Evolutionary conservation across 1,140 invertebrate species (phyloP).

Genomic region (Nebria ingens): DNA sequence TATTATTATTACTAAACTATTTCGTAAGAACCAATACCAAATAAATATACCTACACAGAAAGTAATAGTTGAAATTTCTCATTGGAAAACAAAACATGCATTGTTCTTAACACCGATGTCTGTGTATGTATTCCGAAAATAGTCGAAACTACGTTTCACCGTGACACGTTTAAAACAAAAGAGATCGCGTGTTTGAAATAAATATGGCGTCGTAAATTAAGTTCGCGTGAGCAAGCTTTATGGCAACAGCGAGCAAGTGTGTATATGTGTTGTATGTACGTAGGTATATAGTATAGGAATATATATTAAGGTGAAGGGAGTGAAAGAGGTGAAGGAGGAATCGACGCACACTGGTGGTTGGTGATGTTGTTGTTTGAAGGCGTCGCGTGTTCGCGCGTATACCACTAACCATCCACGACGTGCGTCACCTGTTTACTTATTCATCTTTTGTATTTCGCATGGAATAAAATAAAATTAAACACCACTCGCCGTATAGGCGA

Average conservation of each 20-base stretch:
- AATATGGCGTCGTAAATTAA: constrained; percentile 34
- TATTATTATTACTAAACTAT: too few relatives aligned
- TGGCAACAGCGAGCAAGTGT: constrained; percentile 15
- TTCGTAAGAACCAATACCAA: too few relatives aligned
- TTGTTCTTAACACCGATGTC: too few relatives aligned
- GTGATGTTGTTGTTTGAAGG: too few relatives aligned
- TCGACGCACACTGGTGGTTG: background rate
- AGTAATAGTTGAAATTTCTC: too few relatives aligned
- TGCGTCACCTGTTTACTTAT: constrained; percentile 9
- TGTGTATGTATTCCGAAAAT: constrained; percentile 14
- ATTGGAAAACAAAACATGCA: too few relatives aligned
- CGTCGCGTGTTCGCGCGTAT: background rate
- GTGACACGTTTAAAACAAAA: constrained; percentile 34
- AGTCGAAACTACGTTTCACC: constrained; percentile 25
- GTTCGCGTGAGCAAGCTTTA: constrained; percentile 32
- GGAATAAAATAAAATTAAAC: too few relatives aligned
- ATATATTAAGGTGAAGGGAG: background rate
- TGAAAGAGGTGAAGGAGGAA: background rate
- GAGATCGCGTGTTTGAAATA: constrained; percentile 32
- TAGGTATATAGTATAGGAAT: too few relatives aligned
- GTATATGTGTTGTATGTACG: too few relatives aligned
- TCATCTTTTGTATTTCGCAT: background rate
- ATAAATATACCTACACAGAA: too few relatives aligned
- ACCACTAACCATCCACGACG: background rate
- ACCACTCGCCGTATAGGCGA: background rate